These are phyloP conservation scores for Brachystomella parvula DNA, from an alignment of 1,140 invertebrate species.

Conservation along the genomic window DNA sequence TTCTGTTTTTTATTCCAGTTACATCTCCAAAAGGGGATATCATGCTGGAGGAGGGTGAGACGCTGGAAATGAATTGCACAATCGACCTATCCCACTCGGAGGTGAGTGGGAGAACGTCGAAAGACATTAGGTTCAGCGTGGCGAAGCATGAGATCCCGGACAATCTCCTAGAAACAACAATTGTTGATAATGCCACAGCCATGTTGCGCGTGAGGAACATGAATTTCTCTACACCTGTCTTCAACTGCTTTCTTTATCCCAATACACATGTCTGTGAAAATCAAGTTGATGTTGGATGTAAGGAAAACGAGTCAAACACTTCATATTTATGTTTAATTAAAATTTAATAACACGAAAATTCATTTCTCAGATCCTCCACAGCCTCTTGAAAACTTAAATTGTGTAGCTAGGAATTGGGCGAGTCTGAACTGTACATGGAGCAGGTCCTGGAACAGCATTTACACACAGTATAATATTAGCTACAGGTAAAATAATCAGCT, in stretches of 20 bases:
- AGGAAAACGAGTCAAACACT: conserved; percentile 39
- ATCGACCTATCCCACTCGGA: conserved; percentile 43
- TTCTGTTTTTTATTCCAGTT: conserved; percentile 39
- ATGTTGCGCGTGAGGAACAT: conserved; percentile 44
- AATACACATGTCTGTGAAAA: conserved; percentile 46
- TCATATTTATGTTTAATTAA: no score
- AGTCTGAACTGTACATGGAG: conserved; percentile 38
- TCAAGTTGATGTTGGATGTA: conserved; percentile 49
- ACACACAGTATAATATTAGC: conserved; percentile 29
- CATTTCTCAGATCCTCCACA: conserved; percentile 32
- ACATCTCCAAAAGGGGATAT: conserved; percentile 50
- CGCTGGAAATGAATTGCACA: conserved; percentile 47
- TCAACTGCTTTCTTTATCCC: conserved; percentile 45
- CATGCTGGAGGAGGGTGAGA: conserved; percentile 45
- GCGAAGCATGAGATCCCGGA: conserved; percentile 42
- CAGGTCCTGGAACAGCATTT: conserved; percentile 31
- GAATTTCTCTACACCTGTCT: conserved; percentile 43
- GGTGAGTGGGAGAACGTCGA: conserved; percentile 44
- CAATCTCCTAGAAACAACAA: conserved; percentile 40
- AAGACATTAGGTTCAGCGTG: conserved; percentile 46
- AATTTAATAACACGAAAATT: not conserved
- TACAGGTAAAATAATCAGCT: conserved; percentile 3
- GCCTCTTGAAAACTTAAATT: conserved; percentile 35
- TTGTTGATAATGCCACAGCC: conserved; percentile 48
- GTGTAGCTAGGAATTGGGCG: conserved; percentile 36